Conservation (phyloP, 2,888 invertebrate genomes). For the Pammene aurita region DNA sequence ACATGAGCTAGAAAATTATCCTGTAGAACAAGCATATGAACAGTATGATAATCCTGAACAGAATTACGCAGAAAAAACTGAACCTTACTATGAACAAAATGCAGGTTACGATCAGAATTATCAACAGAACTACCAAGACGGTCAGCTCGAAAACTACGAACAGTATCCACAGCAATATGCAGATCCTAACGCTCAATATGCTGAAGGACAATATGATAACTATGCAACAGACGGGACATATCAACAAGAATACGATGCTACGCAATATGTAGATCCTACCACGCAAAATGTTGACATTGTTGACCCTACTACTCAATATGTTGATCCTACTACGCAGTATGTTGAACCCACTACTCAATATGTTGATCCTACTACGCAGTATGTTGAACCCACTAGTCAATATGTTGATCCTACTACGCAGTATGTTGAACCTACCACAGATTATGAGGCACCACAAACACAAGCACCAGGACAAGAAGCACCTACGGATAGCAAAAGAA, state of each 20-base stretch:
- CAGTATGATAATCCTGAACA: conserved; percentile 47
- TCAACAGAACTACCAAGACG: conserved; percentile 50
- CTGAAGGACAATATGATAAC: conserved; percentile 60
- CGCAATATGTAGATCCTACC: conserved; percentile 57
- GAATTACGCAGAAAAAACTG: conserved; percentile 42
- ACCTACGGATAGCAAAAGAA: conserved; percentile 51
- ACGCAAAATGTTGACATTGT: conserved; percentile 28
- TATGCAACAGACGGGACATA: conserved; percentile 63
- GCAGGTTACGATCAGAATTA: conserved; percentile 59
- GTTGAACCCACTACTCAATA: conserved; percentile 1
- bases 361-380: conserved; percentile 18
- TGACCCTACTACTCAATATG: conserved; percentile 40
- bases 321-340: conserved; percentile 14
- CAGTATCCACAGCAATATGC: conserved; percentile 57
- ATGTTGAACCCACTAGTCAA: conserved; percentile 41
- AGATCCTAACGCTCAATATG: conserved; percentile 63
- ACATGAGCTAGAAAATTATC: conserved; percentile 15
- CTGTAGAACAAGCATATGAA: conserved; percentile 45
- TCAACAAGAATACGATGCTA: conserved; percentile 60
- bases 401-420: conserved; percentile 20
- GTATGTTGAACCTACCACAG: background rate
- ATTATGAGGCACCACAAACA: conserved; percentile 33
- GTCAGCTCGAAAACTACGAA: conserved; percentile 66
- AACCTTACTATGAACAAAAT: conserved; percentile 40
- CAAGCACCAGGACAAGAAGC: conserved; percentile 37